phyloP scores from a whole-genome alignment of 2,113 vertebrate species.

The Brevimyrus niger region DNA sequence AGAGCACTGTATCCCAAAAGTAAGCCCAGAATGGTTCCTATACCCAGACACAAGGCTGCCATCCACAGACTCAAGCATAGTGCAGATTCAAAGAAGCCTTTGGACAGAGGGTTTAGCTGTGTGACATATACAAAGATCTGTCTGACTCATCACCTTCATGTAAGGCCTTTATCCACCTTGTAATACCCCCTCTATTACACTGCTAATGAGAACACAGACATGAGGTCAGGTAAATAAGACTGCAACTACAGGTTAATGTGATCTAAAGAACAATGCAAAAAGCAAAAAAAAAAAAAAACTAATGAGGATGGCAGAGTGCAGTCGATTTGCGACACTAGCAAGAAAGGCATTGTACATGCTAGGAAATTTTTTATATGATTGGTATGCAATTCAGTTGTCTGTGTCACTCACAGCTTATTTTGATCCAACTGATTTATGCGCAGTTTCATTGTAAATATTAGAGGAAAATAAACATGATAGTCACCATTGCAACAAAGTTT shows the following conservation, averaged over 20 bases:
- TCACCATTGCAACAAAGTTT: not conserved
- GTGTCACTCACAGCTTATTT: not conserved
- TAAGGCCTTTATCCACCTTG: constrained; percentile 61
- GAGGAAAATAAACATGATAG: not conserved
- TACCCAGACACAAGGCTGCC: constrained; percentile 18
- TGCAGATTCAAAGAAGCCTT: constrained; percentile 26
- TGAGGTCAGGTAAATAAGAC: not conserved
- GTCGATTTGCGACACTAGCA: not conserved
- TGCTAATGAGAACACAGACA: constrained; percentile 10
- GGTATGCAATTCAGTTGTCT: not conserved
- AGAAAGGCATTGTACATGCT: not conserved
- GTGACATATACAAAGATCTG: constrained; percentile 45
- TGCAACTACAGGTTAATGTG: not conserved
- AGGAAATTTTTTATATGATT: not conserved
- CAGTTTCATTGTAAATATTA: not conserved
- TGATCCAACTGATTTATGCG: not conserved
- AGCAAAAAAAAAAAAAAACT: not conserved
- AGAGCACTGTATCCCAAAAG: not conserved
- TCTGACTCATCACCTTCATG: constrained; percentile 66
- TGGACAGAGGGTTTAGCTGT: constrained; percentile 36
- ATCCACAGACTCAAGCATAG: constrained; percentile 28
- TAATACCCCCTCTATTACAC: constrained; percentile 48
- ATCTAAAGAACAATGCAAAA: not conserved
- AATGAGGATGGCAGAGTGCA: not conserved
- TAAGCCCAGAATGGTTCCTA: not conserved